Conservation (phyloP, 1,140 invertebrate genomes). For the Doryteuthis pealeii region DNA sequence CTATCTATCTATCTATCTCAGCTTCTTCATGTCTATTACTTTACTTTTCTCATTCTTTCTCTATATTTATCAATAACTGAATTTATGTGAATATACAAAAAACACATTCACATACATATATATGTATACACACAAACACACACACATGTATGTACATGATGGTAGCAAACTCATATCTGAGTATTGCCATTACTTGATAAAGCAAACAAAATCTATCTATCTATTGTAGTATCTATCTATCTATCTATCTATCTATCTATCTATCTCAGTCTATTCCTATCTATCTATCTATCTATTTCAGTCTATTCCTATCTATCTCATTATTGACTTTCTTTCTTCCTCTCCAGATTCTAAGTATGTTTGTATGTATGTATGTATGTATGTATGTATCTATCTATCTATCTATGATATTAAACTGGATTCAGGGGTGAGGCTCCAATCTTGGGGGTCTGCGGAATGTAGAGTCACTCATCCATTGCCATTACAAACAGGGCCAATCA, state of each 20-base stretch:
- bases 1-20: no score
- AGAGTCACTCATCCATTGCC: neutral
- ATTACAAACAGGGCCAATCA: neutral
- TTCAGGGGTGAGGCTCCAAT: no score
- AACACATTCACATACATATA: neutral
- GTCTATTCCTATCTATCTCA: neutral
- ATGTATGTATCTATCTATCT: neutral
- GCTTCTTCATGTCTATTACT: neutral
- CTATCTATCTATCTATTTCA: no score
- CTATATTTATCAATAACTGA: neutral
- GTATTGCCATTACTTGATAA: neutral
- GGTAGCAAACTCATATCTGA: no score
- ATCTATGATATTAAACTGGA: no score
- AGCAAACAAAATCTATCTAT: neutral
- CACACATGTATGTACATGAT: no score
- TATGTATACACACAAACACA: neutral
- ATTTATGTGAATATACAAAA: neutral
- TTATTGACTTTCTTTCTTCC: neutral
- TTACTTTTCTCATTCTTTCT: neutral
- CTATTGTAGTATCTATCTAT: no score
- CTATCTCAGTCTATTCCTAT: no score
- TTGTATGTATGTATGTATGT: slow-evolving; percentile 2
- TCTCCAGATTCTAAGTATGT: neutral
- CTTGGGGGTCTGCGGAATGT: no score
- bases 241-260: no score